Evolutionary conservation across 2,113 vertebrate species (phyloP).

Genomic region (Microtus ochrogaster): DNA sequence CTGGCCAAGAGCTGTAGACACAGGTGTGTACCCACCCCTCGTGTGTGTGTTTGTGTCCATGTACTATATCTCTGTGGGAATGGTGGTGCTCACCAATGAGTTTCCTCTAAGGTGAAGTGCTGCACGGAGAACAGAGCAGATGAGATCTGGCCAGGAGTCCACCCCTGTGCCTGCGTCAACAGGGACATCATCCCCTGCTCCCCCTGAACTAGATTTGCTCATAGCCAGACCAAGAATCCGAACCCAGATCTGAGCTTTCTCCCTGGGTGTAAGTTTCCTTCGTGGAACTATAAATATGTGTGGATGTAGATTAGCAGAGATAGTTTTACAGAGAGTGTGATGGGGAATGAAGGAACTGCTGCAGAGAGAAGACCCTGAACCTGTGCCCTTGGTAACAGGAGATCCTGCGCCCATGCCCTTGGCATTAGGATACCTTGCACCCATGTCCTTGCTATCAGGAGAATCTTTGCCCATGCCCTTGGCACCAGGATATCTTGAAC

Average conservation of each 20-base stretch:
- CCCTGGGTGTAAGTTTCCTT: not conserved
- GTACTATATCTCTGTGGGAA: accelerated
- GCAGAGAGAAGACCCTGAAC: not conserved
- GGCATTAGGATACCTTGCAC: not conserved
- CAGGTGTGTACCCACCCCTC: accelerated
- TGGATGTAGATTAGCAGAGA: not conserved
- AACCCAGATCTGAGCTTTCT: not conserved
- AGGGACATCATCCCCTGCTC: not conserved
- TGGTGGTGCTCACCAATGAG: too few species aligned
- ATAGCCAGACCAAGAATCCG: not conserved
- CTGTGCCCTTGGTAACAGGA: not conserved
- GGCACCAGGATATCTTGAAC: not conserved
- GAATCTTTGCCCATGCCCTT: not conserved
- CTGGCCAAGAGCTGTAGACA: not conserved
- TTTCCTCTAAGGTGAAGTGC: not conserved
- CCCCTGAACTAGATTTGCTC: not conserved
- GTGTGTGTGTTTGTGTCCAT: not conserved
- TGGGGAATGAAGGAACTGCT: not conserved
- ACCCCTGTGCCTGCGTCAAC: not conserved
- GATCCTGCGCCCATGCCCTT: not conserved
- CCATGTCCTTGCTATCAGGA: not conserved
- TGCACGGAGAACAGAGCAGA: not conserved
- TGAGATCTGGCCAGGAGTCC: not conserved
- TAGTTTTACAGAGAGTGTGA: not conserved
- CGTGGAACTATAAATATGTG: not conserved